phyloP scores from a whole-genome alignment of 2,113 vertebrate genomes.

The Brienomyrus longianalis region DNA sequence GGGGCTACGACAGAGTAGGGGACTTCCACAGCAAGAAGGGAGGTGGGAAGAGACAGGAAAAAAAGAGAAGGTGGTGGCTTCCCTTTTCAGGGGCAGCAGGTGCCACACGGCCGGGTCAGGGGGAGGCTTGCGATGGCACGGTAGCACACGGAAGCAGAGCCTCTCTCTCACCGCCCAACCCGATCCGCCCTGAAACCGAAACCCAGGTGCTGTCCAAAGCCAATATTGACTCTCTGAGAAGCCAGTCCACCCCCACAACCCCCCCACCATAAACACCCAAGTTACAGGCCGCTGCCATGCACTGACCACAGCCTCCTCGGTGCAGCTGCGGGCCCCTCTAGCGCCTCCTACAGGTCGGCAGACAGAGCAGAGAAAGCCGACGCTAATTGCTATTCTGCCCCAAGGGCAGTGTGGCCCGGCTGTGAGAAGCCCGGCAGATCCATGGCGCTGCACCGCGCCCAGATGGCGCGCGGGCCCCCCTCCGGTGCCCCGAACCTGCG shows the following conservation, averaged over 20 bases:
- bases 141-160: background rate
- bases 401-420: background rate
- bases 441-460: slow-evolving; percentile 20
- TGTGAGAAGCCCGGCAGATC: background rate
- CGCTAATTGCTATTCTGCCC: background rate
- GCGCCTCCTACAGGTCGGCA: background rate
- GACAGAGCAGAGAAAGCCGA: background rate
- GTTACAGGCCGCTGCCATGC: background rate
- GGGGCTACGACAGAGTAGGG: background rate
- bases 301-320: background rate
- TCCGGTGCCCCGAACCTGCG: background rate
- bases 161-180: slow-evolving; percentile 18
- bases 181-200: slow-evolving; percentile 40
- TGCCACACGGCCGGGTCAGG: background rate
- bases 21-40: background rate
- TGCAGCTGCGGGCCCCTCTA: background rate
- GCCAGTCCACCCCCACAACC: background rate
- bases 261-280: background rate
- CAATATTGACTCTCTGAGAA: slow-evolving; percentile 51
- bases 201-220: slow-evolving; percentile 36
- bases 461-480: slow-evolving; percentile 39
- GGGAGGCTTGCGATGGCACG: background rate
- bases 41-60: background rate
- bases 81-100: background rate
- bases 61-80: background rate